Percentiles rank a stretch among this genome's conserved stretches.
Conservation (phyloP, 2,797 vertebrate genomes). For the Neoniphon sammara region DNA sequence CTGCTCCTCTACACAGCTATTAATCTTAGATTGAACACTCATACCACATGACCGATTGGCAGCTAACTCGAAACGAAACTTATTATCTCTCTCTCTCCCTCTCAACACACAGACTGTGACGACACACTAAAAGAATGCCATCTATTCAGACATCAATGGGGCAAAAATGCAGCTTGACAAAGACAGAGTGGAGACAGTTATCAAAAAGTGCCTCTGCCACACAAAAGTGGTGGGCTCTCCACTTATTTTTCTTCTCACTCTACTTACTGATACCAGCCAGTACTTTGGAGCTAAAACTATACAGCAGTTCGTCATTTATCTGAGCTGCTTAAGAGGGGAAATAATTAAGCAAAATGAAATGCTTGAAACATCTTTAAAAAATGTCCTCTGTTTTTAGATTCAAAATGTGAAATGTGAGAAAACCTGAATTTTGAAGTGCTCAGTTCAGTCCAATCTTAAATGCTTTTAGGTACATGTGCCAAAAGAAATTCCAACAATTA, state of each 20-base stretch:
- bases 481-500: not conserved
- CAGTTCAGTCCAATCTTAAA: not conserved
- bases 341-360: not conserved
- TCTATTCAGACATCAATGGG: constrained; percentile 69
- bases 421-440: not conserved
- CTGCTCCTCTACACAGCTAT: constrained; percentile 52
- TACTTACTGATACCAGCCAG: not conserved
- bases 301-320: not conserved
- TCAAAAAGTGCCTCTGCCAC: constrained; percentile 50
- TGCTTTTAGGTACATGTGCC: not conserved
- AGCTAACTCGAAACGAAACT: constrained; percentile 54
- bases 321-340: not conserved
- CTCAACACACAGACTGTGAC: constrained; percentile 52
- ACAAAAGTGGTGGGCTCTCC: constrained; percentile 31
- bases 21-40: constrained; percentile 63
- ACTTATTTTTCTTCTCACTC: constrained; percentile 23
- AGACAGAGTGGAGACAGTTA: constrained; percentile 62
- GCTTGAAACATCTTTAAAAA: not conserved
- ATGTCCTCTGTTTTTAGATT: not conserved
- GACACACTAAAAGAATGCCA: constrained; percentile 72
- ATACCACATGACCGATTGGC: constrained; percentile 53
- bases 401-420: not conserved
- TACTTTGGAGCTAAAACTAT: not conserved
- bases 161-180: constrained; percentile 70
- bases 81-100: constrained; percentile 30